A percentile compares a stretch with the other conserved stretches of the same genome.
phyloP scores from a whole-genome alignment of 2,888 invertebrate genomes.

The Aphrophora alni region DNA sequence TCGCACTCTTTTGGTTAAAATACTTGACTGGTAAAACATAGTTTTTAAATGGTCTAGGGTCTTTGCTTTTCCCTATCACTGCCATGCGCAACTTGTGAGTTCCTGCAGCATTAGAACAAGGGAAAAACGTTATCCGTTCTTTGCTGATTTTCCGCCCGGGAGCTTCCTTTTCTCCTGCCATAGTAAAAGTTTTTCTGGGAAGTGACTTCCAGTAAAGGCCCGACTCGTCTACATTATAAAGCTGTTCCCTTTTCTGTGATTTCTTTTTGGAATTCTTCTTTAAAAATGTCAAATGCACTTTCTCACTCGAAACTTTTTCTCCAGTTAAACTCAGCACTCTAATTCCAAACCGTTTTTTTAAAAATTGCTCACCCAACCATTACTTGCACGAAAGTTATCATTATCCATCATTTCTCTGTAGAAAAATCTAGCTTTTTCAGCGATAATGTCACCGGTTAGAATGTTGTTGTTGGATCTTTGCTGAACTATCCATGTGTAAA shows the following conservation, averaged over 20 bases:
- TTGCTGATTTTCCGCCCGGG: too few species aligned
- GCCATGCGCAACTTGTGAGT: neutral
- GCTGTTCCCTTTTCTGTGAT: too few species aligned
- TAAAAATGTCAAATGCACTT: neutral
- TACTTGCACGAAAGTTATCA: neutral
- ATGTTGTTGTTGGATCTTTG: neutral
- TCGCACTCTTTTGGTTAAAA: neutral
- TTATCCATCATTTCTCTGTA: slow-evolving; percentile 2
- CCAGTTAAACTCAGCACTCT: slow-evolving; percentile 6
- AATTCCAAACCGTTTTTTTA: slow-evolving; percentile 4
- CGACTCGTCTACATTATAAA: neutral
- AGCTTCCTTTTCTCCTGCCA: neutral
- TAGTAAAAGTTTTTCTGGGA: neutral
- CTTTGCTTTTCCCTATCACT: neutral
- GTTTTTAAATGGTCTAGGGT: neutral
- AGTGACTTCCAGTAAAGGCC: slow-evolving; percentile 2
- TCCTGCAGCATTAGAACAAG: neutral
- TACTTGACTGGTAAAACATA: neutral
- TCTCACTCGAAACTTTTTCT: neutral
- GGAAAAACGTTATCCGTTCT: too few species aligned
- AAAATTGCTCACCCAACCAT: neutral
- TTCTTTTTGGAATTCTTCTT: neutral
- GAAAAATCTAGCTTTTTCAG: neutral
- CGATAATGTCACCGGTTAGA: too few species aligned
- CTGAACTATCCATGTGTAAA: neutral